Base-by-base conservation (phyloP, 2,113 vertebrate genomes). In the Mesembrinibis cayennensis region DNA sequence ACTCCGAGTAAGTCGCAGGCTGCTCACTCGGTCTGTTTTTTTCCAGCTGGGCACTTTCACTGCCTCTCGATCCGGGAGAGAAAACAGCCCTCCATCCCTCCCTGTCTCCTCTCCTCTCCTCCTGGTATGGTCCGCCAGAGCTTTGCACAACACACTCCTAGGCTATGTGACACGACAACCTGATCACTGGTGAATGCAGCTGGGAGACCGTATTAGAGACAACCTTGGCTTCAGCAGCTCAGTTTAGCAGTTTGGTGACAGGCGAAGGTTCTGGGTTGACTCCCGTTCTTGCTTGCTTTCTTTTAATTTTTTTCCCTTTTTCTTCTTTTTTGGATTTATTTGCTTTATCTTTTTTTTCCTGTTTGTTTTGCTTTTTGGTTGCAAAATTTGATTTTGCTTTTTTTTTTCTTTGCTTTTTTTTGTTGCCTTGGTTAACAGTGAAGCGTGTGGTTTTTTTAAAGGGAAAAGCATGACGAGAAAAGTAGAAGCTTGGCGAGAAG, bases 401-500 rank as follows among this genome's bases (percentile, higher is more conserved):
- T 86, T 73, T 74, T 80, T 65, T 78, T 52, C 2, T 30, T 34
- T 25, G 38, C 56, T 11, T 36, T 17, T 21, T 93, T 38, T 74
- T 44, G 66, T 97, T 97, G 93, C 85, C 87, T 96, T 95, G 97
- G 97, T 97, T 98, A 98, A 98, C 97, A 97, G 98, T 97, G 96
- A 87, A 98, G 98, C 98, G 96, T 98, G 97, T 98, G 98, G 98
- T 98, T 98, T 98, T 98, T 96, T 98, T 98, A 95, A 98, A 99
- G 99, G 98, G 99, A 99, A 98, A 99, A 98, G 98, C 98, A 98
- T 98, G 99, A 99, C 95, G 99, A 99, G 87, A 99, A 99, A 98
- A 99, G 98, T 98, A 98, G 98, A 98, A 99, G 98, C 97, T 98
- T 99, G 96, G 98, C 98, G 59, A 98, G 99, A 97, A 98, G 99